Evolutionary conservation across 1,140 invertebrate genomes (phyloP).

Genomic region (Zophobas morio): DNA sequence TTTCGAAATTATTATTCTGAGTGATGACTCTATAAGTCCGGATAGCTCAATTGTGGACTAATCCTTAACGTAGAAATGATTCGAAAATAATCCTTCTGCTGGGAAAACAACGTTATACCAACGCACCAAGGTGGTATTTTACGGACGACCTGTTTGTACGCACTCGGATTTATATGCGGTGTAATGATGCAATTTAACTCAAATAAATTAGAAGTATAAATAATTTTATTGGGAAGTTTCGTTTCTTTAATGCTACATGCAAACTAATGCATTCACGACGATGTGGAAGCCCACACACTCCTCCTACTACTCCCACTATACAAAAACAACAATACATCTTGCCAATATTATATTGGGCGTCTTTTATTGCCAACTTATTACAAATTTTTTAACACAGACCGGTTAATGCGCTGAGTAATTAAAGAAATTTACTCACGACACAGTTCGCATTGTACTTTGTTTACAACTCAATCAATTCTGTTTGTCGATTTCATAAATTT

Average conservation of each 20-base stretch:
- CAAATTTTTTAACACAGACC: constrained; percentile 32
- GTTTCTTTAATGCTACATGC: constrained; percentile 25
- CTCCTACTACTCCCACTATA: constrained; percentile 41
- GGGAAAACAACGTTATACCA: neutral
- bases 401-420: constrained; percentile 30
- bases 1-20: constrained; percentile 43
- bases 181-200: constrained; percentile 40
- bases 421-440: constrained; percentile 11
- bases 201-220: constrained; percentile 37
- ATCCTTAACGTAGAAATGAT: constrained; percentile 2
- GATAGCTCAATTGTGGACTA: constrained; percentile 35
- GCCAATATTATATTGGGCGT: constrained; percentile 41
- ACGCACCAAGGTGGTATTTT: neutral
- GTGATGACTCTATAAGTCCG: constrained; percentile 37
- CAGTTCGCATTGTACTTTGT: constrained; percentile 6
- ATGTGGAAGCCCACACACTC: constrained; percentile 34
- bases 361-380: constrained; percentile 35
- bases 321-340: constrained; percentile 43
- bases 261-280: constrained; percentile 43
- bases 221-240: constrained; percentile 35
- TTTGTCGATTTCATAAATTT: neutral
- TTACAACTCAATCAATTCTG: constrained; percentile 33
- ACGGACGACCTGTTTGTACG: constrained; percentile 18
- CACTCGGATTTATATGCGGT: constrained; percentile 16
- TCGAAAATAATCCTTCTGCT: neutral